Conservation (phyloP, 2,797 vertebrate genomes). For the Poeciliopsis turneri region DNA sequence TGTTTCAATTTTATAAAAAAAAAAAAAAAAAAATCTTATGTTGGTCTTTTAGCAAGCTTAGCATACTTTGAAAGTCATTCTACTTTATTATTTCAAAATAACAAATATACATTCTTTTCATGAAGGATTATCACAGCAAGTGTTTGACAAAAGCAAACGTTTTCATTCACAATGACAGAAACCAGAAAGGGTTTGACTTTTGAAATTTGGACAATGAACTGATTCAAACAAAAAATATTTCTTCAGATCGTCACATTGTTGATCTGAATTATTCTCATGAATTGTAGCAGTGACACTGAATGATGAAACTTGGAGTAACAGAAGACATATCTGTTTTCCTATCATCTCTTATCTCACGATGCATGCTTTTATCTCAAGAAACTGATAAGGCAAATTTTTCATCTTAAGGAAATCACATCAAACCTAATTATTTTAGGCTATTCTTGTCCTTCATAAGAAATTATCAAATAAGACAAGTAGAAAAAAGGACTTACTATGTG, state of each 20-base stretch:
- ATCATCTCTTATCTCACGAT: background rate
- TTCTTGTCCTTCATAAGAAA: background rate
- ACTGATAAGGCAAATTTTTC: background rate
- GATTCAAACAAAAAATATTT: background rate
- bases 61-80: background rate
- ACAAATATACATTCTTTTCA: background rate
- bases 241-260: background rate
- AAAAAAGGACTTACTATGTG: background rate
- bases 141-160: background rate
- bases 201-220: background rate
- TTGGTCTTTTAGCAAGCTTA: background rate
- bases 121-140: background rate
- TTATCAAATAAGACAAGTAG: background rate
- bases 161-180: background rate
- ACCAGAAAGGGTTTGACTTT: background rate
- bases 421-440: background rate
- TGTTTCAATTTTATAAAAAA: too few species aligned
- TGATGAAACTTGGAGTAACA: background rate
- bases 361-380: background rate
- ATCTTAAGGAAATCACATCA: background rate
- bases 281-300: background rate
- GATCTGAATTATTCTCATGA: background rate
- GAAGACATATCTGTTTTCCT: background rate
- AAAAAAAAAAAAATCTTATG: background rate
- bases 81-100: background rate